Evolutionary conservation across 2,113 vertebrate species (phyloP), one percentile per base, ranked within the genome.

Genomic region (Danionella cerebrum): DNA sequence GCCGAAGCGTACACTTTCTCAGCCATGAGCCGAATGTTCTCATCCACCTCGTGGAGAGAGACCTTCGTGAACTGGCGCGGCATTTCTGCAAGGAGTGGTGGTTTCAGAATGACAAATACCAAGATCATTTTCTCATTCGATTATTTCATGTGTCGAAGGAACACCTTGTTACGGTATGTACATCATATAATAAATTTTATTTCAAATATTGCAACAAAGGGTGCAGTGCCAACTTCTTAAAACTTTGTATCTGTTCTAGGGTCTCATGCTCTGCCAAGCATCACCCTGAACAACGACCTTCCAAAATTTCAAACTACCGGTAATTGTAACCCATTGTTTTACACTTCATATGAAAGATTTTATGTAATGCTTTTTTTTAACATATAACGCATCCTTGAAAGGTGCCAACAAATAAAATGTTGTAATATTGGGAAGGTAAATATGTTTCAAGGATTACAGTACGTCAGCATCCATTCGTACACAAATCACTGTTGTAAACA

Each of bases 1-100:
- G 95, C 96, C n/a, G 91, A 94, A 57, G 93, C 93, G 18, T 92
- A 98, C 9, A 98, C 94, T 78, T 91, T 93, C 82, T 98, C 94
- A 0, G 96, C 96, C 39, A 93, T 65, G 47, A 88, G 86, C 3
- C 93, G 87, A 8, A 98, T 88, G 0, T 82, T 83, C 78, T 97
- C 94, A 0, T 97, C 94, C 65, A 90, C 86, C 47, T 94, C 92
- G 0, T 81, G 89, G 67, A 95, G 86, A 14, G 88, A 93, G 54
- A 94, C 76, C 75, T 88, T 95, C 1, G 86, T 91, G 67, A 99
- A 99, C 1, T 91, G 91, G 4, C 92, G 87, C 0, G 90, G 90
- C 86, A 92, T 94, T 51, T 97, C 94, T 31, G 82, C 81, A 58
- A 48, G 45, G 54, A 35, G n/a, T 45, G 38, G 22, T 7, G 21